These are phyloP conservation scores for Tragelaphus imberbis DNA, from an alignment of 2,113 vertebrate species.

Conservation along the genomic window DNA sequence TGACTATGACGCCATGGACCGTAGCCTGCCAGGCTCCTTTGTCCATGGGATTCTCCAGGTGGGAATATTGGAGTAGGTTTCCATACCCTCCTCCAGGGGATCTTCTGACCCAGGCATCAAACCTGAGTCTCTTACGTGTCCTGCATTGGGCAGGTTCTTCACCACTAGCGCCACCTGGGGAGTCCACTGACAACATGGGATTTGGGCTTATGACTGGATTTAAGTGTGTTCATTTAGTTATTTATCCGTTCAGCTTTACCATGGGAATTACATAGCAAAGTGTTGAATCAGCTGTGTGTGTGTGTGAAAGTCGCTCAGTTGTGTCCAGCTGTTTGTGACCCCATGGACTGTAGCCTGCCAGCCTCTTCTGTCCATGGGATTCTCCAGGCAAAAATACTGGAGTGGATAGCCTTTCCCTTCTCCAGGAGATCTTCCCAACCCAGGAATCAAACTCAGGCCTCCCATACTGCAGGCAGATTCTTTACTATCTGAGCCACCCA, in stretches of 20 bases:
- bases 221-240: background rate
- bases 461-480: background rate
- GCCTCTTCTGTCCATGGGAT: background rate
- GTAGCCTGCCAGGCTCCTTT: background rate
- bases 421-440: background rate
- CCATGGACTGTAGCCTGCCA: background rate
- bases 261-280: background rate
- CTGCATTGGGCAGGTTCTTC: background rate
- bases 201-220: background rate
- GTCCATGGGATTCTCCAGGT: background rate
- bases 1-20: background rate
- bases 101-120: background rate
- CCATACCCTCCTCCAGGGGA: background rate
- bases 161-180: background rate
- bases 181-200: background rate
- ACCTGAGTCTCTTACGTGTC: background rate
- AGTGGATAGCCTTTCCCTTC: background rate
- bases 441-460: background rate
- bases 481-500: background rate
- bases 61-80: background rate
- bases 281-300: background rate
- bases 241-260: background rate
- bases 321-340: background rate
- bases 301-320: background rate
- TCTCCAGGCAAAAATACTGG: background rate